phyloP scores from a whole-genome alignment of 2,113 vertebrate genomes.

The Thinocorus orbignyianus region DNA sequence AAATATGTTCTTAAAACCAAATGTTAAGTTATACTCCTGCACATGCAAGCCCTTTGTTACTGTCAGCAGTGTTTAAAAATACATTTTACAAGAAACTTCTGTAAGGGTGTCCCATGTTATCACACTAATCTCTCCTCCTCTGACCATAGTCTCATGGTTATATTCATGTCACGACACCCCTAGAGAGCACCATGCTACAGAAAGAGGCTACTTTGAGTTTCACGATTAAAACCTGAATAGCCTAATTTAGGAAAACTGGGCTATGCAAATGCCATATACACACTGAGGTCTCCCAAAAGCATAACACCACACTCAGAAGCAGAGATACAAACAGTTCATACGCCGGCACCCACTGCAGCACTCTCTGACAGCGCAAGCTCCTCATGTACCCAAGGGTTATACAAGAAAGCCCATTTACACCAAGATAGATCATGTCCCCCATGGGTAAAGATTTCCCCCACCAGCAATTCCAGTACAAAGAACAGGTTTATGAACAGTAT shows the following conservation, averaged over 20 bases:
- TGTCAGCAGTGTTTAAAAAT: background rate
- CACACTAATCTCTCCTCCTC: background rate
- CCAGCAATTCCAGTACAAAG: background rate
- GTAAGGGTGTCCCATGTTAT: background rate
- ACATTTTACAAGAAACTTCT: background rate
- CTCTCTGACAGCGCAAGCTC: background rate
- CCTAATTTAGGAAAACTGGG: background rate
- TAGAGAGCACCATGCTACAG: background rate
- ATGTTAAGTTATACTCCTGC: background rate
- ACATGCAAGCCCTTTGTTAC: background rate
- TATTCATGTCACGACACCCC: background rate
- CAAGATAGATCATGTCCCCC: background rate
- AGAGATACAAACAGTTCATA: background rate
- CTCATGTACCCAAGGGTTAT: background rate
- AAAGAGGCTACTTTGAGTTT: background rate
- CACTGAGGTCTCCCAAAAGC: background rate
- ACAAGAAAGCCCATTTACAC: background rate
- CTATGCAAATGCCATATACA: background rate
- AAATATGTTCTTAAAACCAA: background rate
- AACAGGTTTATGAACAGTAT: background rate
- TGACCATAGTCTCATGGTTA: background rate
- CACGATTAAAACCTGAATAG: background rate
- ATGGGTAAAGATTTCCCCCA: background rate
- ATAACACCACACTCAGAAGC: background rate
- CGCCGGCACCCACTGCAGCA: rapidly evolving